Percentiles rank a stretch among this genome's conserved stretches.
Evolutionary conservation across 2,797 vertebrate species (phyloP).

Genomic region (Catostomus latipinnis): DNA sequence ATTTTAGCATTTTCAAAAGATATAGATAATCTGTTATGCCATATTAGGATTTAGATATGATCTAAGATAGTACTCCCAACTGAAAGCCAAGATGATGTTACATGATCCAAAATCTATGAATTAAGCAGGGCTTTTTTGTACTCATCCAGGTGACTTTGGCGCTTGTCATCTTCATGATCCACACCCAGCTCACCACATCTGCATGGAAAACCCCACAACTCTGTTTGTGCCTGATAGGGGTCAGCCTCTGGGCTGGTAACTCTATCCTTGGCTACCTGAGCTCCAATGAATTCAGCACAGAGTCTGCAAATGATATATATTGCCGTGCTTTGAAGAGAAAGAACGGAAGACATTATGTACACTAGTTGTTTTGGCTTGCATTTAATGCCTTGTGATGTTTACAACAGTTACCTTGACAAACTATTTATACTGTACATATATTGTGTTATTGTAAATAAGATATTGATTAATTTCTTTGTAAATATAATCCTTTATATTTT

Average conservation of each 20-base stretch:
- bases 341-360: not conserved
- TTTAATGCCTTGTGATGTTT: not conserved
- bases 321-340: constrained; percentile 12
- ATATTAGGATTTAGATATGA: no score
- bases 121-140: not conserved
- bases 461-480: not conserved
- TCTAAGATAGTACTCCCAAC: no score
- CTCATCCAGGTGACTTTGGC: constrained; percentile 40
- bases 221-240: constrained; percentile 34
- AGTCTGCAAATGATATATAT: constrained; percentile 33
- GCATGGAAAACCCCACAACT: constrained; percentile 22
- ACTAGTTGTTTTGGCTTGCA: not conserved
- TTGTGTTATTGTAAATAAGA: not conserved
- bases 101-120: not conserved
- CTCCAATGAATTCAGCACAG: constrained; percentile 13
- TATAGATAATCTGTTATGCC: no score
- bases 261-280: constrained; percentile 47
- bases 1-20: not conserved
- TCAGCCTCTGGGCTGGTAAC: constrained; percentile 50
- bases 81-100: not conserved
- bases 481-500: not conserved
- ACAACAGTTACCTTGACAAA: not conserved
- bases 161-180: constrained; percentile 41
- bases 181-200: constrained; percentile 30
- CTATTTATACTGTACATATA: constrained; percentile 1